Percentiles rank a stretch among this genome's conserved stretches.
phyloP scores from a whole-genome alignment of 2,113 vertebrate species.

The Brienomyrus longianalis region DNA sequence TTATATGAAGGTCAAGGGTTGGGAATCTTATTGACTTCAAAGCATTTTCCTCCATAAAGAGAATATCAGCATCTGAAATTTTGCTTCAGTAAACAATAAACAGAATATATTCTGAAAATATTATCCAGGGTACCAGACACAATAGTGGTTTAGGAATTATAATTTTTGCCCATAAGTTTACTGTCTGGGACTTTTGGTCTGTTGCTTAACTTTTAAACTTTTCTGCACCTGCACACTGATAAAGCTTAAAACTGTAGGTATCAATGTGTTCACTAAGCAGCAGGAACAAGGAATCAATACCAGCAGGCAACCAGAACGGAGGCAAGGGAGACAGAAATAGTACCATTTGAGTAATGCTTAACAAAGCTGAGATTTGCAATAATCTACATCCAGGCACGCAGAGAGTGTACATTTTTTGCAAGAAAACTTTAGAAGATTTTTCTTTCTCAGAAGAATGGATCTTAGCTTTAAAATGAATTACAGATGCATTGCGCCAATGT shows the following conservation, averaged over 20 bases:
- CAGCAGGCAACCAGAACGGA: neutral
- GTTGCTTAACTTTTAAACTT: neutral
- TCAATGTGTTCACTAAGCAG: neutral
- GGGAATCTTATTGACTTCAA: neutral
- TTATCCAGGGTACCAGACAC: neutral
- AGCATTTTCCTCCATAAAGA: neutral
- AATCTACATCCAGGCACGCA: neutral
- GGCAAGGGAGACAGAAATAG: neutral
- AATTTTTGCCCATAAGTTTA: neutral
- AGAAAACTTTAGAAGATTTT: neutral
- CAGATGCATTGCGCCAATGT: neutral
- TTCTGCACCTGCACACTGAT: neutral
- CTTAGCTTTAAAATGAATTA: conserved; percentile 4
- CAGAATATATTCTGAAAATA: neutral
- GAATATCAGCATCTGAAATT: neutral
- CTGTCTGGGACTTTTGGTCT: neutral
- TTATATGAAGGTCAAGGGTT: neutral
- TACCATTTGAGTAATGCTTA: neutral
- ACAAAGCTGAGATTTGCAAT: neutral
- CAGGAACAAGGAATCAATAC: neutral
- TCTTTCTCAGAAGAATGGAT: neutral
- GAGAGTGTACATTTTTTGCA: neutral
- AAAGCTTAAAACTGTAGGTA: neutral
- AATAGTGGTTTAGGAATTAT: neutral
- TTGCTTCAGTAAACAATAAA: neutral